Conservation (phyloP, 2,888 invertebrate species). For the Cryptus armator region DNA sequence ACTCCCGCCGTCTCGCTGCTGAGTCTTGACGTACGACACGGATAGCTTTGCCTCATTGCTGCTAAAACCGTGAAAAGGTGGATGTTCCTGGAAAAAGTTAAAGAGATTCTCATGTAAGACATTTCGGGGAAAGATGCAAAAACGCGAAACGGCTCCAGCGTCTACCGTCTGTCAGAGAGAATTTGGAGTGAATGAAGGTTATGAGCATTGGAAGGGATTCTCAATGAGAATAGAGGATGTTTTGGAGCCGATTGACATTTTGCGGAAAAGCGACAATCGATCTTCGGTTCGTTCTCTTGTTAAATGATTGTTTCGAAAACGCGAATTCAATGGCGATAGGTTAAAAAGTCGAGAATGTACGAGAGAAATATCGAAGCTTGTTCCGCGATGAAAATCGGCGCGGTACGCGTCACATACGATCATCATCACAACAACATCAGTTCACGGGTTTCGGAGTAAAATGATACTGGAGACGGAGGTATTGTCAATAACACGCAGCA, state of each 20-base stretch:
- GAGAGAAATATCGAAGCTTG: constrained; percentile 12
- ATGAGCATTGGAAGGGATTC: background rate
- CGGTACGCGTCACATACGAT: constrained; percentile 75
- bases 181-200: background rate
- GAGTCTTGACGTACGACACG: constrained; percentile 80
- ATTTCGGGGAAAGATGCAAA: background rate
- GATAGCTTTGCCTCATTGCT: constrained; percentile 81
- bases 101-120: background rate
- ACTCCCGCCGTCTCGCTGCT: constrained; percentile 77
- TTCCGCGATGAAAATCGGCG: constrained; percentile 72
- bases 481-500: constrained; percentile 5
- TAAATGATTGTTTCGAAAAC: background rate
- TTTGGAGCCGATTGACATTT: background rate
- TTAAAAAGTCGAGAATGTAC: constrained; percentile 37
- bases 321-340: background rate
- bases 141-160: background rate
- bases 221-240: background rate
- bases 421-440: constrained; percentile 63
- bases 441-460: background rate
- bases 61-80: constrained; percentile 84
- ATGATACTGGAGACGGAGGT: constrained; percentile 5
- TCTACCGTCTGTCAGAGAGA: constrained; percentile 3
- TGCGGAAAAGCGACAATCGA: background rate
- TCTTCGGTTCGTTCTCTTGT: background rate
- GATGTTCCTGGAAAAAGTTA: constrained; percentile 79